Base-by-base conservation (phyloP, 2,797 vertebrate species). In the Clarias platycephalus region DNA sequence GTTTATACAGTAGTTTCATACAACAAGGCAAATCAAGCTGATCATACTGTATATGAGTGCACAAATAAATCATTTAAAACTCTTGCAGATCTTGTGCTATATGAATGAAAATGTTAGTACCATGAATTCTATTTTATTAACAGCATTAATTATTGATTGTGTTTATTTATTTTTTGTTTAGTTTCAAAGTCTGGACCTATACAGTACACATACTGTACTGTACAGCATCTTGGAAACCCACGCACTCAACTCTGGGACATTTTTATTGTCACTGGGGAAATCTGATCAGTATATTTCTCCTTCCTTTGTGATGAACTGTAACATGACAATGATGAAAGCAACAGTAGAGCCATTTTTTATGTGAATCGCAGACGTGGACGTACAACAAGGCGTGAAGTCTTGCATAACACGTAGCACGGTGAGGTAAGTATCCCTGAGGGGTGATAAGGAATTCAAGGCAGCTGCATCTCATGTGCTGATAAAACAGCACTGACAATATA, bases 341-440 rank as follows among this genome's bases (percentile, higher is more conserved):
- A 44, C 12, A 9, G 1, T 26, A 68, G 57, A 55, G 18, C 40
- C 74, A 77, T 22, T 84, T 84, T 49, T 72, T 72, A 44, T 84
- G 77, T 55, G 67, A 49, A 20, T 67, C 37, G 62, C 40, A 67
- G 28, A 63, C 15, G 15, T 80, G 22, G 83, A 74, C 57, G 31
- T 86, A 49, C 55, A 66, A 66, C 62, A 66, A 81, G 53, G n/a
- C 70, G 24, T 76, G 76, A 53, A 82, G 49, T 53, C 62, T 83
- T 57, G 13, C 20, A 58, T 68, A 67, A 74, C 71, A 79, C 37
- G 80, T 4, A 28, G n/a, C n/a, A 16, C 66, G 40, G 62, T 76
- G 63, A 67, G 60, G 62, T 53, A 81, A 75, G 71, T 63, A 34
- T 68, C 62, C 77, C 77, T 80, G 63, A 53, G 28, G 70, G 53